Percentiles rank a stretch among this genome's conserved stretches.
Evolutionary conservation across 2,113 vertebrate species (phyloP).

Genomic region (Crotalus tigris): DNA sequence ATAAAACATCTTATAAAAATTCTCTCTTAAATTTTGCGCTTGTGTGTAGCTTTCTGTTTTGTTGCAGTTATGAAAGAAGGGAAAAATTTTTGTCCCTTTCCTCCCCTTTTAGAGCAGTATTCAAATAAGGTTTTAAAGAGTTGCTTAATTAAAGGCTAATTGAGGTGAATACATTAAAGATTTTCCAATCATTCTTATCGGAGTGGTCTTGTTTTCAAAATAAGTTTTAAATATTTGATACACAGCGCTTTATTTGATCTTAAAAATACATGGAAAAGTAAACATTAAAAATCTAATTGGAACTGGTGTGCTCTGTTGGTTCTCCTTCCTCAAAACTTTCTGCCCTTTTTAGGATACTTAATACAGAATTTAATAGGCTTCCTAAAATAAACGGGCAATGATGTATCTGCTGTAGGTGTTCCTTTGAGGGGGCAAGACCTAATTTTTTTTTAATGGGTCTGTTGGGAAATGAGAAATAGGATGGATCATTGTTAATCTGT

Average conservation of each 20-base stretch:
- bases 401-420: slow-evolving; percentile 11
- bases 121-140: slow-evolving; percentile 80
- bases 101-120: slow-evolving; percentile 66
- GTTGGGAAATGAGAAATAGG: slow-evolving; percentile 11
- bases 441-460: background rate
- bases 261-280: slow-evolving; percentile 68
- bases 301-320: slow-evolving; percentile 31
- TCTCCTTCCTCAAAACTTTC: slow-evolving; percentile 49
- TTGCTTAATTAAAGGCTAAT: slow-evolving; percentile 88
- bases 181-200: slow-evolving; percentile 75
- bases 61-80: slow-evolving; percentile 66
- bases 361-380: slow-evolving; percentile 29
- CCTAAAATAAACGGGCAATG: slow-evolving; percentile 22
- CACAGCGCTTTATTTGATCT: slow-evolving; percentile 71
- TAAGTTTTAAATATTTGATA: slow-evolving; percentile 76
- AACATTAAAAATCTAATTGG: slow-evolving; percentile 64
- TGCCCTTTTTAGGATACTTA: slow-evolving; percentile 48
- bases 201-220: slow-evolving; percentile 69
- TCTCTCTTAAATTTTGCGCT: too few species aligned
- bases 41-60: slow-evolving; percentile 70
- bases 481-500: slow-evolving; percentile 27
- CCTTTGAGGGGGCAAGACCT: background rate
- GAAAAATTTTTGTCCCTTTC: background rate
- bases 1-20: too few species aligned
- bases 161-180: slow-evolving; percentile 85